phyloP scores from a whole-genome alignment of 2,888 invertebrate species.

The Diplolepis rosae region DNA sequence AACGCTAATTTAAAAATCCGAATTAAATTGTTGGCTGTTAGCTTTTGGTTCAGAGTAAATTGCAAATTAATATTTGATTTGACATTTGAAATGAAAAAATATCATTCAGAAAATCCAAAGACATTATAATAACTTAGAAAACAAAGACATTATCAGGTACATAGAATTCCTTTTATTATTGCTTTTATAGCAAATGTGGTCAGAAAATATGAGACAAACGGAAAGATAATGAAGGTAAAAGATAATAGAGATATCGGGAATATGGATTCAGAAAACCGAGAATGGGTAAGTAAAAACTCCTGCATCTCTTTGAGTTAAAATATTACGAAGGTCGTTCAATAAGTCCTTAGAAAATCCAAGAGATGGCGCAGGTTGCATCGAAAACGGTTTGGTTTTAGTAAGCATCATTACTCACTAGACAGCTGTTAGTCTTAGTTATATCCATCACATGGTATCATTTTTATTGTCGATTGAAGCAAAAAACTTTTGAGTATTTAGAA shows the following conservation, averaged over 20 bases:
- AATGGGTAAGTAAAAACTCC: background rate
- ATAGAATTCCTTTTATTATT: constrained; percentile 21
- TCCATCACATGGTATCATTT: too few relatives aligned
- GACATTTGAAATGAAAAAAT: background rate
- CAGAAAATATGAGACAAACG: background rate
- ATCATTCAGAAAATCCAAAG: constrained; percentile 1
- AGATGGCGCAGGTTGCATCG: too few relatives aligned
- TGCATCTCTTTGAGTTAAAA: background rate
- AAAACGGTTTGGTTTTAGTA: too few relatives aligned
- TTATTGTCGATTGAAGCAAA: too few relatives aligned
- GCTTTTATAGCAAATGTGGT: constrained; percentile 20
- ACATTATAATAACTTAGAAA: background rate
- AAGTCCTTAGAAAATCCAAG: too few relatives aligned
- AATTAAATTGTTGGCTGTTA: too few relatives aligned
- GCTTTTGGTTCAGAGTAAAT: background rate
- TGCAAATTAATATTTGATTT: background rate
- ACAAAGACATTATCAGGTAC: constrained; percentile 14
- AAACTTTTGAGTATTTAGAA: too few relatives aligned
- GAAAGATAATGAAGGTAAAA: constrained; percentile 24
- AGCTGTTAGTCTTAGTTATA: too few relatives aligned
- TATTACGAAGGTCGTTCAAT: too few relatives aligned
- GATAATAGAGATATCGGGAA: constrained; percentile 28
- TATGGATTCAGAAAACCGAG: background rate
- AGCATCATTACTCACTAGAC: too few relatives aligned
- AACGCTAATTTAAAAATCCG: too few relatives aligned